Evolutionary conservation across 2,888 invertebrate species (phyloP).

Genomic region (Coremacera marginata): DNA sequence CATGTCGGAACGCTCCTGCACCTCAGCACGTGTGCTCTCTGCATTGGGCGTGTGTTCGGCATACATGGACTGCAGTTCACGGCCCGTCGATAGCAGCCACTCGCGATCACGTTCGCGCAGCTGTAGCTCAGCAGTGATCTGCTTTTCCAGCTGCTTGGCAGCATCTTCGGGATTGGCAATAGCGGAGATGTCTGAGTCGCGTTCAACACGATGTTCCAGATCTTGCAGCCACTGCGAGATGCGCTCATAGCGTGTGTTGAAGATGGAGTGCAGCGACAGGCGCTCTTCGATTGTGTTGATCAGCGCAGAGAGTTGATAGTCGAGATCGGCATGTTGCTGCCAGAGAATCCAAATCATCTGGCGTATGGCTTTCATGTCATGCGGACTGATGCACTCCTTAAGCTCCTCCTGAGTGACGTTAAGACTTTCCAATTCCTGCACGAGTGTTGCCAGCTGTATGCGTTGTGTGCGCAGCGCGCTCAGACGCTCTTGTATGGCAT

Average conservation of each 20-base stretch:
- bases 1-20: constrained; percentile 73
- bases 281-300: constrained; percentile 82
- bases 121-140: constrained; percentile 81
- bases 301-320: constrained; percentile 80
- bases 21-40: constrained; percentile 72
- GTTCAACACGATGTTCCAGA: constrained; percentile 76
- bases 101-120: constrained; percentile 83
- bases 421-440: constrained; percentile 77
- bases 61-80: constrained; percentile 73
- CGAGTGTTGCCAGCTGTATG: constrained; percentile 68
- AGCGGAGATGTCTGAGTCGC: constrained; percentile 71
- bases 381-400: constrained; percentile 86
- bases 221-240: constrained; percentile 80
- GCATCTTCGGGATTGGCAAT: constrained; percentile 80
- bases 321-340: constrained; percentile 85
- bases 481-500: constrained; percentile 76
- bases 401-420: constrained; percentile 84
- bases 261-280: constrained; percentile 78
- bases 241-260: constrained; percentile 76
- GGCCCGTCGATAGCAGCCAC: constrained; percentile 81
- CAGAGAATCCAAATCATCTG: constrained; percentile 83
- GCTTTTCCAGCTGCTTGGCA: constrained; percentile 79
- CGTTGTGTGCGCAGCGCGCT: constrained; percentile 75
- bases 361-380: constrained; percentile 83
- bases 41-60: constrained; percentile 76